Evolutionary conservation across 2,888 invertebrate genomes (phyloP).

Genomic region (Apamea sordens): DNA sequence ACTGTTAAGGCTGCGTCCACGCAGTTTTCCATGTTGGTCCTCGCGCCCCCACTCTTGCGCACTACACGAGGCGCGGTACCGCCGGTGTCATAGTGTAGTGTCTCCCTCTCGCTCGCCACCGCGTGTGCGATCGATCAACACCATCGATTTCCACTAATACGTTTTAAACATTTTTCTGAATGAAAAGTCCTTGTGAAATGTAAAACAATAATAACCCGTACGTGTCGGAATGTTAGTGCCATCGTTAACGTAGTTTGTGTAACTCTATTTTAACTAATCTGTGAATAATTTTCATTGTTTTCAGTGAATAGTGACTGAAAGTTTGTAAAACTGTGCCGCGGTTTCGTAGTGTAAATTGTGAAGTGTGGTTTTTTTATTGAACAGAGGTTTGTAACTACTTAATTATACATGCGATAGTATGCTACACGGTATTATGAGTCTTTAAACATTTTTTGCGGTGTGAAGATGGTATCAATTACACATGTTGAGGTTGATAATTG

Average conservation of each 20-base stretch:
- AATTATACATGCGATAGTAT: conserved; percentile 51
- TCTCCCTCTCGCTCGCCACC: conserved; percentile 80
- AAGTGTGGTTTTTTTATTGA: conserved; percentile 49
- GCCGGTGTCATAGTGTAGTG: conserved; percentile 76
- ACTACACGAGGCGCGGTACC: conserved; percentile 69
- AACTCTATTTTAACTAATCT: conserved; percentile 45
- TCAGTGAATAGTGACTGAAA: conserved; percentile 68
- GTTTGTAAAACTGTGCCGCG: conserved; percentile 58
- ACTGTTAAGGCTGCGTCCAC: conserved; percentile 77
- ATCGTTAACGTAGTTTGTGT: conserved; percentile 60
- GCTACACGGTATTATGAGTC: conserved; percentile 34
- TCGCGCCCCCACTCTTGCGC: conserved; percentile 83
- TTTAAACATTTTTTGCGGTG: conserved; percentile 52
- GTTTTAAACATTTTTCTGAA: conserved; percentile 86
- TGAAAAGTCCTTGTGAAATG: conserved; percentile 84
- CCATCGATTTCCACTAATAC: conserved; percentile 78
- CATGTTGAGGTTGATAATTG: conserved; percentile 50
- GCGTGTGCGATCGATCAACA: conserved; percentile 81
- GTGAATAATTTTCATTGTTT: conserved; percentile 65
- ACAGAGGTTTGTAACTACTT: conserved; percentile 64
- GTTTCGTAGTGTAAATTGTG: conserved; percentile 62
- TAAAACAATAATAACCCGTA: conserved; percentile 55
- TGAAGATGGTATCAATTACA: conserved; percentile 55
- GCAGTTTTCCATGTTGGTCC: conserved; percentile 83
- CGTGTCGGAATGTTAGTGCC: conserved; percentile 64